Evolutionary conservation across 2,797 vertebrate species (phyloP).

Genomic region (Lagocephalus sceleratus): DNA sequence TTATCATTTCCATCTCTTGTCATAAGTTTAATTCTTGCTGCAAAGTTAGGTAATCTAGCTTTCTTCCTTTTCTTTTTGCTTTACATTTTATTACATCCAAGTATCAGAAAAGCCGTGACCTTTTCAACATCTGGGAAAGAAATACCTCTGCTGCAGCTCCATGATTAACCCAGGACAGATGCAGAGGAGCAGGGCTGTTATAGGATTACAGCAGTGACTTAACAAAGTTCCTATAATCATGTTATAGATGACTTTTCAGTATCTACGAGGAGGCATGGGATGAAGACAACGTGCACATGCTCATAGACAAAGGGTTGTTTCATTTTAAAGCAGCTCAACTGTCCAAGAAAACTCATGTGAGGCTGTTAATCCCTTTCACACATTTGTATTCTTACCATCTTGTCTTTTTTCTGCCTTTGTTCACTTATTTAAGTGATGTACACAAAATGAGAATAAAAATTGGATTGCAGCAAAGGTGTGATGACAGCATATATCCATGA

Average conservation of each 20-base stretch:
- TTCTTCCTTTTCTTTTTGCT: too few relatives aligned
- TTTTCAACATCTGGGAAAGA: neutral
- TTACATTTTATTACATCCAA: too few relatives aligned
- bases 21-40: too few relatives aligned
- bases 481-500: neutral
- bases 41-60: too few relatives aligned
- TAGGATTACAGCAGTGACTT: conserved; percentile 1
- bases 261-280: neutral
- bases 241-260: conserved; percentile 14
- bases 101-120: too few relatives aligned
- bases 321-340: conserved; percentile 3
- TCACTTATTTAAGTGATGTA: neutral
- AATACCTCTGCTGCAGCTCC: neutral
- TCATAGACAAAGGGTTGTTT: neutral
- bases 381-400: neutral
- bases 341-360: conserved; percentile 7
- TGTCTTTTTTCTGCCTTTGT: neutral
- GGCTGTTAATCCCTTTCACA: conserved; percentile 18
- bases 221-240: neutral
- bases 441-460: conserved; percentile 28
- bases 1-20: too few relatives aligned
- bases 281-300: neutral
- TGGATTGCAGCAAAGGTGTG: neutral
- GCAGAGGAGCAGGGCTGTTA: neutral
- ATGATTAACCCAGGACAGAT: neutral